phyloP scores from a whole-genome alignment of 2,888 invertebrate genomes.

The Drosophila mayaguana region DNA sequence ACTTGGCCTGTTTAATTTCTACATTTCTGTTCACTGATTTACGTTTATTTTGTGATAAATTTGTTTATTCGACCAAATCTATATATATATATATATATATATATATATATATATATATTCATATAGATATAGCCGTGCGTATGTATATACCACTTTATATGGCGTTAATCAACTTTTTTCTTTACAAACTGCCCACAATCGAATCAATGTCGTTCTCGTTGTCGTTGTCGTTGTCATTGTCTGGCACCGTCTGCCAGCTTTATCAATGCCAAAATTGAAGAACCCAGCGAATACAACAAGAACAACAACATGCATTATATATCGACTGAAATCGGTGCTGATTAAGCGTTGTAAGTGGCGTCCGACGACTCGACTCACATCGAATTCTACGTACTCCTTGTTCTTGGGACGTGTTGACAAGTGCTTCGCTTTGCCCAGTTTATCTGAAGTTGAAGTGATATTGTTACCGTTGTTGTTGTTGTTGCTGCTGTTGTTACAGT shows the following conservation, averaged over 20 bases:
- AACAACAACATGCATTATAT: slow-evolving; percentile 43
- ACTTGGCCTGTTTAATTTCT: slow-evolving; percentile 51
- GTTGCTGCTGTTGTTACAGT: not conserved
- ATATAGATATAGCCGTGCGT: slow-evolving; percentile 11
- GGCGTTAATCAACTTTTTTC: slow-evolving; percentile 74
- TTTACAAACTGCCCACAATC: slow-evolving; percentile 68
- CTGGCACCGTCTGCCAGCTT: slow-evolving; percentile 54
- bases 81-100: slow-evolving; percentile 9
- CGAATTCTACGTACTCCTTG: slow-evolving; percentile 31
- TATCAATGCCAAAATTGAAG: slow-evolving; percentile 74
- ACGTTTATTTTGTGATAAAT: slow-evolving; percentile 75
- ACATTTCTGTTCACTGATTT: slow-evolving; percentile 65
- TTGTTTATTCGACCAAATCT: slow-evolving; percentile 53
- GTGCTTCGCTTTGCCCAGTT: slow-evolving; percentile 44
- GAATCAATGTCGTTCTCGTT: slow-evolving; percentile 41
- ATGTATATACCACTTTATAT: slow-evolving; percentile 11
- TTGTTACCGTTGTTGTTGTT: not conserved
- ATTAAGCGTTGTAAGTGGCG: slow-evolving; percentile 61
- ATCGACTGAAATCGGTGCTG: slow-evolving; percentile 51
- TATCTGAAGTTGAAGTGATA: slow-evolving; percentile 21
- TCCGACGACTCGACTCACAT: slow-evolving; percentile 37
- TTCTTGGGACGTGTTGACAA: slow-evolving; percentile 54
- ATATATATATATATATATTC: slow-evolving; percentile 11
- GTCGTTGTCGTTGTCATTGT: slow-evolving; percentile 20
- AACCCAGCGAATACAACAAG: slow-evolving; percentile 18